Percentiles rank a stretch among this genome's conserved stretches.
These are phyloP conservation scores for Carposina sasakii DNA, from an alignment of 1,140 invertebrate genomes.

Conservation along the genomic window DNA sequence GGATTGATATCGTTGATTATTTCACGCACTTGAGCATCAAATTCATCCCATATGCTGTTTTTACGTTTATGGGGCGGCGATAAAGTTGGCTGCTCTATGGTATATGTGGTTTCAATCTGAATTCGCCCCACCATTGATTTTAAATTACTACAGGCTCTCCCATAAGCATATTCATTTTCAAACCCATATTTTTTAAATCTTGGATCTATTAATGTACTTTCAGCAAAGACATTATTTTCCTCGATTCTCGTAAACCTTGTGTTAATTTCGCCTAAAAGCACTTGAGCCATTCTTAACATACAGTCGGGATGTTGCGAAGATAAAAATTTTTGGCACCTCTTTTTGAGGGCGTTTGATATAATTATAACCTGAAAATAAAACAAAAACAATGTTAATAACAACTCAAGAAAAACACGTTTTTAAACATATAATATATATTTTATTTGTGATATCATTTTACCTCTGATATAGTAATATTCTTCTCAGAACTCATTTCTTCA, in stretches of 20 bases:
- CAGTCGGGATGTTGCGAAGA: neutral
- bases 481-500: slow-evolving; percentile 14
- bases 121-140: neutral
- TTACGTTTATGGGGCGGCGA: too few relatives aligned
- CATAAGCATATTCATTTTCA: neutral
- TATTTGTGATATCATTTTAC: slow-evolving; percentile 3
- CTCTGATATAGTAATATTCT: slow-evolving; percentile 15
- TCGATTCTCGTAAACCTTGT: neutral
- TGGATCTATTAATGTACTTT: slow-evolving; percentile 26
- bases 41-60: slow-evolving; percentile 17
- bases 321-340: neutral
- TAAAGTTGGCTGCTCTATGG: too few relatives aligned
- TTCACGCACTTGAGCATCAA: slow-evolving; percentile 9
- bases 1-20: slow-evolving; percentile 8
- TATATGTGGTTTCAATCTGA: too few relatives aligned
- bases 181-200: slow-evolving; percentile 22
- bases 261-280: neutral
- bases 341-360: neutral
- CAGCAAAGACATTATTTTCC: neutral
- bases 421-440: neutral
- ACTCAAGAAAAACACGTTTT: neutral
- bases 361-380: neutral
- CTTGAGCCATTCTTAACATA: neutral
- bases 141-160: neutral
- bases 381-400: neutral